Base-by-base conservation (phyloP, 2,113 vertebrate species). In the Plestiodon gilberti region DNA sequence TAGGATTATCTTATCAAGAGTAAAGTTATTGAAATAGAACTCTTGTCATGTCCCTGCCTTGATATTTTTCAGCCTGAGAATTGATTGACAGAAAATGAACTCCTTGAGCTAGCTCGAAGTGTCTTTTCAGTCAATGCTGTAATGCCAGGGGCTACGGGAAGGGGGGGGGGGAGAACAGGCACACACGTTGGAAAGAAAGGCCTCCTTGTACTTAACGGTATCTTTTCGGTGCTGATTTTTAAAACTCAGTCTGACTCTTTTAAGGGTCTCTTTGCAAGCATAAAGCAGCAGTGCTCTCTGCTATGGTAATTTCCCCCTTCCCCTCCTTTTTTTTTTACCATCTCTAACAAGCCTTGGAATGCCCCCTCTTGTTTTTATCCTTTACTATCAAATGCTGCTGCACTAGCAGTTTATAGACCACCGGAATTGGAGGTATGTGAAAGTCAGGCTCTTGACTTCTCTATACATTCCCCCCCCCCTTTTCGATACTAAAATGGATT, bases 11-110 rank as follows among this genome's bases (percentile, higher is more conserved):
- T 91, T 85, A 95, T 95, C 91, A 92, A 88, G 94, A 94, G 92
- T 85, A 93, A 94, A 94, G 93, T 91, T 93, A 93, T 90, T 94
- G 93, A 93, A 95, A 94, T 88, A 90, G 90, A 94, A 95, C 91
- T 88, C 78, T 86, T 94, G 92, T 94, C 94, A 89, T 91, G 89
- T 93, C 90, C 86, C 83, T 89, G 88, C 92, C 90, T 96, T 96
- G 93, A 87, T 93, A 86, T 91, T 94, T 94, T 85, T 62, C 87
- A 94, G 57, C 80, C 89, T 92, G 78, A 93, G 84, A 86, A 82
- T 38, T 95, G 96, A 95, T 88, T 94, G 96, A 96, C 92, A 95
- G 95, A 91, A 94, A 94, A 94, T 88, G 88, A 92, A 85, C 89
- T 86, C 86, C 92, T 93, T 67, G 77, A 94, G 94, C 88, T 81